Percentiles rank a stretch among this genome's conserved stretches.
phyloP scores from a whole-genome alignment of 1,140 invertebrate genomes.

The Gonioctena quinquepunctata region DNA sequence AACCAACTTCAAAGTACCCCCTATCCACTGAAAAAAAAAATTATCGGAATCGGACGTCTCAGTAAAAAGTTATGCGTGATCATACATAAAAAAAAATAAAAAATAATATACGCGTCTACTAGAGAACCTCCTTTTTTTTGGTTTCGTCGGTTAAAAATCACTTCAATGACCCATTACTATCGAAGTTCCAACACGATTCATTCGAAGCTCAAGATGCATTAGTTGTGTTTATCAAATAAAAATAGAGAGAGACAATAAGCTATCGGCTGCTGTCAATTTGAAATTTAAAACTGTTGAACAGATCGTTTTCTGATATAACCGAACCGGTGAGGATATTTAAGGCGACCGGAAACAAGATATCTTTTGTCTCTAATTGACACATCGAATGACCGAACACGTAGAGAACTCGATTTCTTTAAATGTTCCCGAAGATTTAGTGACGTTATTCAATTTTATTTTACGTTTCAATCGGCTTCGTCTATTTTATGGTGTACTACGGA shows the following conservation, averaged over 20 bases:
- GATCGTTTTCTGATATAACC: conserved; percentile 29
- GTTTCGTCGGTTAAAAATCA: too few relatives aligned
- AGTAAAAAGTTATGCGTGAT: too few relatives aligned
- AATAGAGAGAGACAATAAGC: conserved; percentile 24
- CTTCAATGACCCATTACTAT: too few relatives aligned
- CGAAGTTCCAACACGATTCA: too few relatives aligned
- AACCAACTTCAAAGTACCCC: too few relatives aligned
- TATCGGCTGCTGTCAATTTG: conserved; percentile 24
- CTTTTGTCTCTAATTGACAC: conserved; percentile 39
- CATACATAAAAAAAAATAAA: too few relatives aligned
- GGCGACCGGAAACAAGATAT: conserved; percentile 37
- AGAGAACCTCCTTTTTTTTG: too few relatives aligned
- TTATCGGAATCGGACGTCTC: too few relatives aligned
- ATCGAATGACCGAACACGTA: conserved; percentile 30
- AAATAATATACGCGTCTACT: too few relatives aligned
- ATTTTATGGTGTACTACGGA: background rate
- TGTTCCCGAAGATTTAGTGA: conserved; percentile 19
- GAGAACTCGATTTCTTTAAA: conserved; percentile 7
- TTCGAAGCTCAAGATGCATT: too few relatives aligned
- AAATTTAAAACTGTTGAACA: conserved; percentile 32
- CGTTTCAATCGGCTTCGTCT: conserved; percentile 2
- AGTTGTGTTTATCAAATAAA: too few relatives aligned
- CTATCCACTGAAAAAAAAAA: too few relatives aligned
- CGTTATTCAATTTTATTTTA: conserved; percentile 25
- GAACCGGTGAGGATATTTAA: conserved; percentile 26